phyloP scores from a whole-genome alignment of 2,888 invertebrate species.

The Norana najaformis region DNA sequence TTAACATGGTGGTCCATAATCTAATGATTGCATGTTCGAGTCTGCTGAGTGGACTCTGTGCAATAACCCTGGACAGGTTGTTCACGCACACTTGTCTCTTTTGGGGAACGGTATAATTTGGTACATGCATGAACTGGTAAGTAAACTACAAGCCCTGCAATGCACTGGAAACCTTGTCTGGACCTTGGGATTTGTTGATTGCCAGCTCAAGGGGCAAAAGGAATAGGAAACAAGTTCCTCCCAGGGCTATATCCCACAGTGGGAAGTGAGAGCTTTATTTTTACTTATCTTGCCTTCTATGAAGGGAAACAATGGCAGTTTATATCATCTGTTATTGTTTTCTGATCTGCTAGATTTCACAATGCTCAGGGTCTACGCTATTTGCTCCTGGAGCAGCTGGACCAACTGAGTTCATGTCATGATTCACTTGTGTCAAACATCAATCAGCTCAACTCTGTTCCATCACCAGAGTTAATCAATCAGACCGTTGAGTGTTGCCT shows the following conservation, averaged over 20 bases:
- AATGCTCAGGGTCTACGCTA: conserved; percentile 58
- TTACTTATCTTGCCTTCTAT: neutral
- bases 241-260: neutral
- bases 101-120: no score
- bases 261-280: neutral
- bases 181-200: neutral
- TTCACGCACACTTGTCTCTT: no score
- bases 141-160: no score
- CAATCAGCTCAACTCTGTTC: conserved; percentile 51
- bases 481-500: conserved; percentile 69
- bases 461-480: conserved; percentile 61
- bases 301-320: neutral
- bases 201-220: neutral
- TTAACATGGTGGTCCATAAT: no score
- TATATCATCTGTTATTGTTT: neutral
- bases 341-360: conserved; percentile 53
- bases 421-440: conserved; percentile 57
- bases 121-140: no score
- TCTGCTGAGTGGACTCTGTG: no score
- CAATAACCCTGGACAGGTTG: no score
- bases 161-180: no score
- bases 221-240: neutral
- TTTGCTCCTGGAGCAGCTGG: conserved; percentile 57
- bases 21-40: no score
- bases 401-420: conserved; percentile 58